Conservation (phyloP, 2,888 invertebrate genomes). For the Molanna angustata region DNA sequence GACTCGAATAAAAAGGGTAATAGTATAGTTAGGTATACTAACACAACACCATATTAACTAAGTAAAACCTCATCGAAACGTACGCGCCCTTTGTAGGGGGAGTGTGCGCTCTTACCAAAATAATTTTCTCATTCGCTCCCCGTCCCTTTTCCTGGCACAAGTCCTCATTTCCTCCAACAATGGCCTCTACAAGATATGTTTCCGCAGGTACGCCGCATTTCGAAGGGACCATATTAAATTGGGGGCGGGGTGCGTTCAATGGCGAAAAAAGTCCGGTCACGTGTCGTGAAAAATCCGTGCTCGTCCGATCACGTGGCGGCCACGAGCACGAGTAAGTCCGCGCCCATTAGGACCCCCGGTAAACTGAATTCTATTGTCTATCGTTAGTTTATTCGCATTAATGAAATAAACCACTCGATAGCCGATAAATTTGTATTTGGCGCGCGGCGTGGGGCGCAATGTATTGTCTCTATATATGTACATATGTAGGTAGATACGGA, state of each 20-base stretch:
- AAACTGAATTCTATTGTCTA: conserved; percentile 11
- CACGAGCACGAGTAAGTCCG: conserved; percentile 4
- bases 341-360: conserved; percentile 11
- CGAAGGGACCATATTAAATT: neutral
- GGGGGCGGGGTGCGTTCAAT: neutral
- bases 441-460: conserved; percentile 5
- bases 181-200: neutral
- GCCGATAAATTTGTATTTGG: conserved; percentile 18
- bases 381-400: conserved; percentile 21
- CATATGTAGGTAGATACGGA: neutral
- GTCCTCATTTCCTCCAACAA: neutral
- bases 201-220: neutral
- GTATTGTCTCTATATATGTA: neutral
- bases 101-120: neutral
- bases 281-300: neutral
- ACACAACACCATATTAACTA: neutral
- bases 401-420: conserved; percentile 29
- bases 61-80: neutral
- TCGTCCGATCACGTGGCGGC: conserved; percentile 9
- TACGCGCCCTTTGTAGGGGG: neutral
- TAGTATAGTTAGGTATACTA: too few species aligned
- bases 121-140: neutral
- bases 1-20: too few species aligned
- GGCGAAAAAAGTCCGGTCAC: conserved; percentile 1
- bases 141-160: too few species aligned